Evolutionary conservation across 2,797 vertebrate species (phyloP), one percentile per base, ranked within the genome.

Genomic region (Octomys mimax): DNA sequence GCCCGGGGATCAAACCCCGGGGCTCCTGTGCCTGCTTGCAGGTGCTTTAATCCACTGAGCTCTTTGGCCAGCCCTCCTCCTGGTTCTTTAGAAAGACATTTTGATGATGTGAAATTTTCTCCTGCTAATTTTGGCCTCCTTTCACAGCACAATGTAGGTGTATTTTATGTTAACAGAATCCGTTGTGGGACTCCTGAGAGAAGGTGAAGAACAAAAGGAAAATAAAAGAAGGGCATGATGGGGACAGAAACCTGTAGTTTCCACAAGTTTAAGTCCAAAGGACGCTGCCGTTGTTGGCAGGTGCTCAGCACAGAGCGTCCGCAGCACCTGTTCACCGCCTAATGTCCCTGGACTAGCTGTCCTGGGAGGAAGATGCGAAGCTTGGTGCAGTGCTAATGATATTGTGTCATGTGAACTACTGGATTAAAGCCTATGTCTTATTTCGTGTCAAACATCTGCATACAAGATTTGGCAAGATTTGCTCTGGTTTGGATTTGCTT

Each of bases 401-500:
- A 4, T 62, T 16, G 1, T 54, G 9, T 54, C 75, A 66, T 33
- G 8, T 22, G 59, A 75, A 78, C n/a, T 22, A 14, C 54, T 77
- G 52, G 7, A 59, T 71, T 83, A 89, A 92, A 95, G 10, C 21
- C 2, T 61, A 8, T 54, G 75, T 83, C 62, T 78, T 78, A 84
- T n/a, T 96, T 96, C 79, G 6, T 77, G 28, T 81, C 39, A 33
- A 73, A 78, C 93, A 49, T 21, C 54, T 70, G 77, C 21, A 2
- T 39, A 85, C 68, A 4, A 62, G 18, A 54, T 89, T 92, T 94
- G 66, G 64, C 85, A 75, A 61, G 79, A 82, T 88, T 82, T 83
- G n/a, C 52, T 91, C 42, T 96, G 80, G 61, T 52, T 92, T 33
- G 57, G 79, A 83, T 88, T 82, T 83, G n/a, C 42, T 91, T 33